These are phyloP conservation scores for Anoura caudifer DNA, from an alignment of 2,113 vertebrate genomes.

Conservation along the genomic window DNA sequence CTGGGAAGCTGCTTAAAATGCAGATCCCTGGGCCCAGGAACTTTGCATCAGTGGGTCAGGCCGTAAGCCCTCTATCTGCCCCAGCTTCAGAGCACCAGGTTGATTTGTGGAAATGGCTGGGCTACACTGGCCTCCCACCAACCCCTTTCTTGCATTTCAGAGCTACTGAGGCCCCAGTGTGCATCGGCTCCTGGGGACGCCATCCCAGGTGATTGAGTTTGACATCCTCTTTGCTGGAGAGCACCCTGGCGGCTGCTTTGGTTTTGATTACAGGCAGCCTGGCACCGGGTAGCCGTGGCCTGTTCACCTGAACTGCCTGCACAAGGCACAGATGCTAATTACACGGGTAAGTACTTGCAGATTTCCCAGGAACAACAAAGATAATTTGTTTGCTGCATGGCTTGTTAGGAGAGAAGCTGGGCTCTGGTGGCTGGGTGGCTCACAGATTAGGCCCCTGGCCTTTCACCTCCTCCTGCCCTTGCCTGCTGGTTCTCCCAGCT, in stretches of 20 bases:
- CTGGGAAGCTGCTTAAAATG: neutral
- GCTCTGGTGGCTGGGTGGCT: constrained; percentile 81
- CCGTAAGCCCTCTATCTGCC: neutral
- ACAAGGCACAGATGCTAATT: constrained; percentile 82
- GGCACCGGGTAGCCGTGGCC: constrained; percentile 69
- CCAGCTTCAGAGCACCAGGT: neutral
- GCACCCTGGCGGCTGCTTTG: constrained; percentile 76
- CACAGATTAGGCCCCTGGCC: constrained; percentile 74
- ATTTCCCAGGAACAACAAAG: constrained; percentile 85
- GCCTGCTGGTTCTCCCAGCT: constrained; percentile 60
- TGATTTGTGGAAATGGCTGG: neutral
- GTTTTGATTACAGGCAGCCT: constrained; percentile 83
- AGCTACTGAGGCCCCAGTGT: neutral
- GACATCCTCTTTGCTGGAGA: constrained; percentile 70
- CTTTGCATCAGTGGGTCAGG: neutral
- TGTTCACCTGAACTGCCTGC: constrained; percentile 79
- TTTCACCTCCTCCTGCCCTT: constrained; percentile 75
- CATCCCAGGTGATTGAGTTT: constrained; percentile 79
- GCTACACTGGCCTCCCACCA: neutral
- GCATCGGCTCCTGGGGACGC: constrained; percentile 48
- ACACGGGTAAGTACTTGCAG: constrained; percentile 85
- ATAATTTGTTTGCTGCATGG: constrained; percentile 86
- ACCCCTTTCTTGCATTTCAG: neutral
- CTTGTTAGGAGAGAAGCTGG: constrained; percentile 81
- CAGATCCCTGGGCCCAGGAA: neutral